Evolutionary conservation across 2,888 invertebrate species (phyloP), one percentile per base, ranked within the genome.

Genomic region (Tetragnatha montana): DNA sequence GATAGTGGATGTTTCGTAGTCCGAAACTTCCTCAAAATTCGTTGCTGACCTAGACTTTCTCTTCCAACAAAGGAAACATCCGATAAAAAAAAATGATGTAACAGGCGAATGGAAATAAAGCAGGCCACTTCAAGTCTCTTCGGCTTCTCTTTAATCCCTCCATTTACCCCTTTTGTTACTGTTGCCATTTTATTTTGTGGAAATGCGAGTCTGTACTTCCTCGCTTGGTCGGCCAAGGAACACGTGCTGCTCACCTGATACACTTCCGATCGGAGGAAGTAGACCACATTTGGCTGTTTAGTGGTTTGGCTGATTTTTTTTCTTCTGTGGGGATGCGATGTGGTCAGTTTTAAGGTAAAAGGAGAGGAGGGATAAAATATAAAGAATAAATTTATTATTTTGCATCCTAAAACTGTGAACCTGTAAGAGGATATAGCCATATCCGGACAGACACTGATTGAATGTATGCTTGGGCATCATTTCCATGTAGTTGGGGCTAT

Each of bases 11-110:
- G 35, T 35, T 35, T 35, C 35, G 35, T 35, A 35, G 35, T 21
- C 47, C 17, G 1, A 51, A 75, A 74, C 81, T 87, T 87, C 87
- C 87, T 87, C 19, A 50, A 80, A 73, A 68, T 49, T 49, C 35
- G n/a, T 21, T 8, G 51, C 17, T 88, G 88, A 88, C 88, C 88
- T 88, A 88, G 83, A 88, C 88, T 88, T 47, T 73, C 35, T 14
- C n/a, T 47, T 7, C 1, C 7, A 14, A n/a, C 21, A 0, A 8
- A 47, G 22, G 35, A 70, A 81, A 60, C 60, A 81, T 47, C 12
- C 7, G 81, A 22, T 35, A 22, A 68, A 60, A 60, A 17, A 35
- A 60, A 6, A 6, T 60, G 60, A 60, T 60, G 60, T 17, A 60
- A 60, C 60, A 12, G 10, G 17, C 60, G 10, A 12, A 60, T 17